Base-by-base conservation (phyloP, 2,888 invertebrate species). In the Aphidoletes aphidimyza region DNA sequence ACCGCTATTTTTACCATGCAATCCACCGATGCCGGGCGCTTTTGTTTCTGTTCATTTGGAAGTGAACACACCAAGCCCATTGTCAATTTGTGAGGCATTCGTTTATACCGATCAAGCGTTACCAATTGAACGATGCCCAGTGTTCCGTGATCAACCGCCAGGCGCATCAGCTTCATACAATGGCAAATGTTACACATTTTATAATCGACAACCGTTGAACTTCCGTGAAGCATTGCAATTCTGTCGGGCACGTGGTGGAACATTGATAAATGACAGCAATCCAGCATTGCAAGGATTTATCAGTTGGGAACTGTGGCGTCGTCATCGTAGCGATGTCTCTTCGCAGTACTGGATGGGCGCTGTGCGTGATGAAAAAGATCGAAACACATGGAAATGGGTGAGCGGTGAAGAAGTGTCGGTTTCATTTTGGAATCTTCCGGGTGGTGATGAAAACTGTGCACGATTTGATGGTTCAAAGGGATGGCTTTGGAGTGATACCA, bases 291-390 rank as follows among this genome's bases (percentile, higher is more conserved):
- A 97, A 90, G 97, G 97, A 0, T 97, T 97, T 90, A 95, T 97
- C 86, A 96, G 96, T 88, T 97, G 97, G 97, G 97, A 97, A 88
- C 91, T 97, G 54, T 97, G 97, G 96, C 92, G 97, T 86, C 91
- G 97, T 84, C 97, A 97, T 89, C 93, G 95, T 92, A 96, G 95
- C 88, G 97, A 97, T 90, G 94, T 95, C 34, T 95, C 94, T 88
- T 97, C 96, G 85, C 97, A 97, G 87, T 97, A 97, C 89, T 97
- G 97, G 97, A 95, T 97, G 94, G 97, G 97, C 0, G 96, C 96
- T 0, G 93, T 96, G 9, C 92, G 97, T n/a, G 97, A 97, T 89
- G 93, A 93, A 3, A 92, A 93, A 86, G 94, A 96, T 88, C 91
- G 93, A 8, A 92, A 92, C 85, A 94, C 94, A 87, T 97, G 97